Conservation (phyloP, 2,888 invertebrate species). For the Hermaeophaga mercurialis region DNA sequence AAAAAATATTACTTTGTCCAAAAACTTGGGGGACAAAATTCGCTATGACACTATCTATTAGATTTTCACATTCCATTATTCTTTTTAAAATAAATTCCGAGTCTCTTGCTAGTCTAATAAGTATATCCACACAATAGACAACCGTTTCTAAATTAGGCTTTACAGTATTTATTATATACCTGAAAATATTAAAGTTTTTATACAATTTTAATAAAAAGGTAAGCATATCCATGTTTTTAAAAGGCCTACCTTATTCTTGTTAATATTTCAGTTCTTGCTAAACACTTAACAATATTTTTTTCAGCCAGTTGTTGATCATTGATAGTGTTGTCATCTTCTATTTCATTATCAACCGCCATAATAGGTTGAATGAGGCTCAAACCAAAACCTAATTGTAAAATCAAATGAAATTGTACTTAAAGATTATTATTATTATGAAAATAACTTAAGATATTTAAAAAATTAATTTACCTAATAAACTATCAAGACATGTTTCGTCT, state of each 20-base stretch:
- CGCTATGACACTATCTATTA: slow-evolving; percentile 66
- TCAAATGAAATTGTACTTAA: neutral
- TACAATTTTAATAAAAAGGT: too few species aligned
- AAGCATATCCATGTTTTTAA: too few species aligned
- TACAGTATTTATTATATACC: slow-evolving; percentile 75
- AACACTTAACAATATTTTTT: slow-evolving; percentile 77
- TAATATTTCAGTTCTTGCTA: slow-evolving; percentile 76
- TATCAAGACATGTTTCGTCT: slow-evolving; percentile 79
- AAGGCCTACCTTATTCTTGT: slow-evolving; percentile 72
- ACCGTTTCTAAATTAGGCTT: slow-evolving; percentile 75
- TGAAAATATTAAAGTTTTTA: slow-evolving; percentile 51
- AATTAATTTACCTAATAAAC: slow-evolving; percentile 60
- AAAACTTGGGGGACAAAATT: slow-evolving; percentile 64
- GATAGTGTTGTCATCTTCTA: slow-evolving; percentile 66
- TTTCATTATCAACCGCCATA: slow-evolving; percentile 54
- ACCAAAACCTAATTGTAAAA: slow-evolving; percentile 65
- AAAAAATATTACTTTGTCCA: slow-evolving; percentile 14
- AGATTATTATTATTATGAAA: too few species aligned
- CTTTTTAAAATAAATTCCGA: slow-evolving; percentile 69
- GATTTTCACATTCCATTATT: slow-evolving; percentile 67
- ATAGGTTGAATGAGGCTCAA: slow-evolving; percentile 68
- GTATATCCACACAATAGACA: slow-evolving; percentile 75
- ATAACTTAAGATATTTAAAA: neutral
- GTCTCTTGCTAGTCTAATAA: slow-evolving; percentile 79
- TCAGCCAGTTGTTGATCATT: slow-evolving; percentile 88